Base-by-base conservation (phyloP, 2,113 vertebrate genomes). In the Erpornis zantholeuca region DNA sequence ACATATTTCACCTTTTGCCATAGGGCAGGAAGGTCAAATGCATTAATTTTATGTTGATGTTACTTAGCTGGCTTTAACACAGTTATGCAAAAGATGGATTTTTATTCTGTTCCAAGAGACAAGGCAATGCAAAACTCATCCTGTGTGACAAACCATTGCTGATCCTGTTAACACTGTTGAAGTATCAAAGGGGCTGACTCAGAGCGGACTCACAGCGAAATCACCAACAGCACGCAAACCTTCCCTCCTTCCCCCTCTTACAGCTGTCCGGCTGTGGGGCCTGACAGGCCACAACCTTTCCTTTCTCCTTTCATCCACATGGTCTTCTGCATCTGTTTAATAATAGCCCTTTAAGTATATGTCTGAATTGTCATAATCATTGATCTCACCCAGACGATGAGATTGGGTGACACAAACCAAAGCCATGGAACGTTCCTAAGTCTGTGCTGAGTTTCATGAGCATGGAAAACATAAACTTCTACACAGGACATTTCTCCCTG, bases 351-450 rank as follows among this genome's bases (percentile, higher is more conserved):
- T 86, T 27, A 96, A 84, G 53, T n/a, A 60, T 21, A 78, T 16
- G 19, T 72, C 73, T 35, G 53, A 85, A 81, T 73, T 33, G 47
- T 96, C 93, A 93, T 79, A 94, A 96, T 94, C 94, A 57, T 91
- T 85, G 86, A 78, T 82, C 54, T 95, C 66, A 52, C 9, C 50
- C 82, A 95, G 92, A 94, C 72, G 94, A 78, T 69, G 91, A 94
- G 95, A 96, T 40, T 47, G 19, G 38, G 82, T 96, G 97, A 97
- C 84, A 97, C 97, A 97, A 75, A 82, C 38, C 92, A 90, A 86
- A 84, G 94, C 61, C 77, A 50, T 8, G 85, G 96, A 97, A 89
- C 68, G 81, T 61, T 96, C 86, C 22, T 60, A 86, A 96, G 81
- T 95, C 21, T 56, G 61, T 27, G 24, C 84, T 86, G 61, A 38